Base-by-base conservation (phyloP, 2,113 vertebrate species). In the Probosciger aterrimus region DNA sequence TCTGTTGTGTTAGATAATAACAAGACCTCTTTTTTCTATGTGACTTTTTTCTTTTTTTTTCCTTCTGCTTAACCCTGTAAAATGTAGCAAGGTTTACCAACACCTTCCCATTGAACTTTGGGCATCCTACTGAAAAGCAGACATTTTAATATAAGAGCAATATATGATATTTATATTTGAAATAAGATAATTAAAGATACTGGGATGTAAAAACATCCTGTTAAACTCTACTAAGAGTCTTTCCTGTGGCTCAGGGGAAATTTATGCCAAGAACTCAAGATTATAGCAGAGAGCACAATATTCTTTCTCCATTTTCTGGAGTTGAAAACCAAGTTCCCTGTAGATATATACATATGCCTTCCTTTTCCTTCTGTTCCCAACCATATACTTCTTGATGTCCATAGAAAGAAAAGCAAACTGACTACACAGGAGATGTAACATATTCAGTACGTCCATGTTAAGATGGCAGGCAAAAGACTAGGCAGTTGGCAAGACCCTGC, bases 331-430 rank as follows among this genome's bases (percentile, higher is more conserved):
- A 69, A 9, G 5, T 76, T 60, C 10, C 17, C 8, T 53, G 1
- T 18, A 17, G 4, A 13, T 5, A 25, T 0, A 2, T 23, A 44
- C 6, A 33, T 9, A 52, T 16, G 5, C 7, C 4, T 77, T 74
- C 14, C 7, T 11, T 43, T 80, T 62, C 60, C 20, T 80, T 73
- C 23, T 82, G 47, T 47, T 49, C 31, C 11, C 22, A 63, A 31
- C 15, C 9, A 31, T 59, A 68, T 67, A 41, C 14, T 71, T 44
- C 14, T 11, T 17, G 11, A 71, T 82, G 81, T 80, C 18, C 28
- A 20, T 0, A 41, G 23, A 60, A 82, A 41, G 10, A 78, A 71
- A 50, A 25, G 11, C 27, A 37, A n/a, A 60, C 5, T 35, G 39
- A 23, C 33, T 55, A 25, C 13, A 71, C 12, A 50, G 14, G 17